Base-by-base conservation (phyloP, 2,113 vertebrate genomes). In the Nanorana parkeri region DNA sequence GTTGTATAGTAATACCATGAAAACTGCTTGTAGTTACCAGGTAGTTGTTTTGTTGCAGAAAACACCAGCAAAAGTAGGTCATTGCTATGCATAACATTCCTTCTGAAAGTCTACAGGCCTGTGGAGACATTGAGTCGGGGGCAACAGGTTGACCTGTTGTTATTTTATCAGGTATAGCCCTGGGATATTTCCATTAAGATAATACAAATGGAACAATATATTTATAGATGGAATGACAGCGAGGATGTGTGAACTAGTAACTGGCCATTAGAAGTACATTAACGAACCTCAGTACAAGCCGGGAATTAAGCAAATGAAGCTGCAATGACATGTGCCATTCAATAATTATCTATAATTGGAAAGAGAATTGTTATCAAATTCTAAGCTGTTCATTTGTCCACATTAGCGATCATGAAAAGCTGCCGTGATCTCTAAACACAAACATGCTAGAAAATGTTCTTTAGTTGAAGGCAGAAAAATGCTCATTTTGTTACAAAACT, bases 141-240 rank as follows among this genome's bases (percentile, higher is more conserved):
- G 41, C 41, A 47, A 47, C 10, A 1, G 23, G 58, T 61, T 61
- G 58, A 61, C 58, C n/a, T 21, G 10, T 10, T 21, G n/a, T 61
- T 61, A 23, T 61, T 61, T 61, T 61, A 61, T 61, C 58, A 13
- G 58, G 58, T n/a, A 61, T 61, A 8, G 58, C 58, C 58, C 23
- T 11, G 58, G 58, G 7, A 61, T 21, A 11, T 21, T 61, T 61
- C 21, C 21, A 61, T 61, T 61, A n/a, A 23, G 20, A 21, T 23
- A 10, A 8, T 61, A 61, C 21, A 61, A 61, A 21, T 21, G 6
- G n/a, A 21, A 23, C 2, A 11, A 61, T 61, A 61, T 47, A 47
- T 47, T 47, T 47, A 47, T 47, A 47, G 13, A 47, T 47, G 41
- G 41, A 47, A 47, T 47, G 41, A 2, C 58, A 61, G 21, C 58